These are phyloP conservation scores for Henricia sp. DNA, from an alignment of 53 echinoderm and acorn worm genomes.

Conservation along the genomic window DNA sequence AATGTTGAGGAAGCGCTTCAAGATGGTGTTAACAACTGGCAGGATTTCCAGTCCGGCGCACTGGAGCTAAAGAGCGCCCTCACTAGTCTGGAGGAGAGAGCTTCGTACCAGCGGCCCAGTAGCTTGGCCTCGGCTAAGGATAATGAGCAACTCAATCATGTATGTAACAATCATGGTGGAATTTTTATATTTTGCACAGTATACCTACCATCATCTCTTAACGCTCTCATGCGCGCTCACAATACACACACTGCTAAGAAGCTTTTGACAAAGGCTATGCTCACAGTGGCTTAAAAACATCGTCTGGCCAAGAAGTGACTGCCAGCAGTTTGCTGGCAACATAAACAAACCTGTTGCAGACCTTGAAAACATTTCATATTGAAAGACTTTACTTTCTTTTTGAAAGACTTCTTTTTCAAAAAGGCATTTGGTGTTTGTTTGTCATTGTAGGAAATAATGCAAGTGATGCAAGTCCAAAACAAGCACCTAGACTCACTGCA, in stretches of 20 bases:
- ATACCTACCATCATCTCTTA: too few relatives aligned
- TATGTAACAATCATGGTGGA: too few relatives aligned
- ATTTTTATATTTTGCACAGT: too few relatives aligned
- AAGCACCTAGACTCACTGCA: slow-evolving; percentile 66
- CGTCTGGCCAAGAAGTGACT: too few relatives aligned
- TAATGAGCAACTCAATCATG: slow-evolving; percentile 79
- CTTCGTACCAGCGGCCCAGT: slow-evolving; percentile 61
- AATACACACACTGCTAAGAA: too few relatives aligned
- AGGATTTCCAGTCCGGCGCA: slow-evolving; percentile 68
- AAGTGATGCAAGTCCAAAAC: slow-evolving; percentile 58
- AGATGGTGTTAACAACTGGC: slow-evolving; percentile 72
- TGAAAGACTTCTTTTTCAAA: neutral
- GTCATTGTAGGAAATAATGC: slow-evolving; percentile 68
- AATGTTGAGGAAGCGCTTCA: slow-evolving; percentile 66
- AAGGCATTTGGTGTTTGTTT: neutral
- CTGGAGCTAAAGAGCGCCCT: slow-evolving; percentile 67
- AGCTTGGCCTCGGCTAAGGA: slow-evolving; percentile 68
- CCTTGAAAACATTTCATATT: neutral
- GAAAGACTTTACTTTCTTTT: neutral
- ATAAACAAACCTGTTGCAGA: too few relatives aligned
- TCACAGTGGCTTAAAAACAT: too few relatives aligned
- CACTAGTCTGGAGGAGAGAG: slow-evolving; percentile 51
- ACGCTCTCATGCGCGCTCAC: too few relatives aligned
- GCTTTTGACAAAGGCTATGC: too few relatives aligned
- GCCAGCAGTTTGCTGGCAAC: too few relatives aligned